Base-by-base conservation (phyloP, 1,140 invertebrate genomes). In the Bombus vancouverensis region DNA sequence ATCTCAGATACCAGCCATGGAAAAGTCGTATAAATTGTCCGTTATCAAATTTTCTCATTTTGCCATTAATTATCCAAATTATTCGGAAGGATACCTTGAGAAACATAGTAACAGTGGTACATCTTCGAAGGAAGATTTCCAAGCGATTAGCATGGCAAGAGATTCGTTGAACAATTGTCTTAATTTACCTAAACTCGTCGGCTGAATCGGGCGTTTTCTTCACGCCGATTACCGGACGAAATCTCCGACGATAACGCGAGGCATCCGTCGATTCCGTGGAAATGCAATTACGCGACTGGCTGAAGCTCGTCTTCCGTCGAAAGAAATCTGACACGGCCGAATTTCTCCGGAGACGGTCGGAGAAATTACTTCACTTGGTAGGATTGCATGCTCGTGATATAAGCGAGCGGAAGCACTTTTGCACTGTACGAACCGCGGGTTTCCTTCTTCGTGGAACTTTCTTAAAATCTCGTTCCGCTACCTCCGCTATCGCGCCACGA, bases 281-380 rank as follows among this genome's bases (percentile, higher is more conserved):
- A 90, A 89, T 87, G 89, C 81, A 90, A 90, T 90, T 89, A 90
- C 74, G 86, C 71, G 74, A 82, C 71, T 82, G 70, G 62, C n/a
- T 62, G 59, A n/a, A 90, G 68, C 77, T 82, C 85, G 78, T 87
- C 81, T 62, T 59, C 68, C 59, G 81, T 85, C 74, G 78, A 87
- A 90, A 87, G 85, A 89, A 89, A 89, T 87, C 85, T 78, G 81
- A 62, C 78, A 34, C 53, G 57, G 87, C 73, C 77, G 73, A 70
- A 72, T 75, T 82, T 87, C 81, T 89, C 85, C 44, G 32, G 72
- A 89, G 85, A 71, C 74, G 70, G 32, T 39, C 62, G 32, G 80
- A 78, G 37, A 87, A 68, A 90, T 89, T 90, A 86, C 88, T 87
- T 71, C 75, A 62, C 66, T 87, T 80, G 62, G 42, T 42, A 72